Evolutionary conservation across 2,113 vertebrate genomes (phyloP).

Genomic region (Gobius niger): DNA sequence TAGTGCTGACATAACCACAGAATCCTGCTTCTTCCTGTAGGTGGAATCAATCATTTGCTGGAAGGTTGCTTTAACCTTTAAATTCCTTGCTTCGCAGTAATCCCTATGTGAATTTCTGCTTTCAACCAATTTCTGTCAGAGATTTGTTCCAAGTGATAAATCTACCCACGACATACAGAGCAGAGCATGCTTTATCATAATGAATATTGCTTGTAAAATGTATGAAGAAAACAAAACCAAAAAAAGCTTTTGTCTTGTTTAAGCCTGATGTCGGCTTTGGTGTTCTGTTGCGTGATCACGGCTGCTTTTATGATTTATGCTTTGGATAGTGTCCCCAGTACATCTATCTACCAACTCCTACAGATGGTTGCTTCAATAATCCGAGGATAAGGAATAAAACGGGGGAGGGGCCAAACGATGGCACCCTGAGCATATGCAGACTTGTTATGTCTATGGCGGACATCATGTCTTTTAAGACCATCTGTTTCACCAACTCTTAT

Average conservation of each 20-base stretch:
- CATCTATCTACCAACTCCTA: conserved; percentile 55
- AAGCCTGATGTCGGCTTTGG: conserved; percentile 40
- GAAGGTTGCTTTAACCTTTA: conserved; percentile 41
- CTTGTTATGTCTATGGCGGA: conserved; percentile 59
- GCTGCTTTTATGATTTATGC: conserved; percentile 52
- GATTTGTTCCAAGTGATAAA: conserved; percentile 40
- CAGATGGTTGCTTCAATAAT: conserved; percentile 64
- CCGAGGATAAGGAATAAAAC: conserved; percentile 35
- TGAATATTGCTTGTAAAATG: conserved; percentile 45
- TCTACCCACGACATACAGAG: conserved; percentile 20
- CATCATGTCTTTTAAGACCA: conserved; percentile 68
- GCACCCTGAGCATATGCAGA: conserved; percentile 66
- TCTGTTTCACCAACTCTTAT: conserved; percentile 62
- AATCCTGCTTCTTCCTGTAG: conserved; percentile 7
- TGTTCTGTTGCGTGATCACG: conserved; percentile 23
- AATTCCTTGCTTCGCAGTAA: conserved; percentile 25
- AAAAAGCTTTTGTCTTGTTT: conserved; percentile 49
- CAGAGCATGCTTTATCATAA: conserved; percentile 54
- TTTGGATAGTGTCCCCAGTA: conserved; percentile 31
- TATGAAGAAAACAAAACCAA: conserved; percentile 37
- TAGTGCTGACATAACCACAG: background rate
- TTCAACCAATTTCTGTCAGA: conserved; percentile 53
- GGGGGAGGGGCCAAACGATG: conserved; percentile 6
- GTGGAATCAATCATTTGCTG: conserved; percentile 37
- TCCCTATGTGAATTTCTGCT: conserved; percentile 41